Percentiles rank a stretch among this genome's conserved stretches.
Conservation (phyloP, 2,113 vertebrate genomes). For the Urocitellus parryii region DNA sequence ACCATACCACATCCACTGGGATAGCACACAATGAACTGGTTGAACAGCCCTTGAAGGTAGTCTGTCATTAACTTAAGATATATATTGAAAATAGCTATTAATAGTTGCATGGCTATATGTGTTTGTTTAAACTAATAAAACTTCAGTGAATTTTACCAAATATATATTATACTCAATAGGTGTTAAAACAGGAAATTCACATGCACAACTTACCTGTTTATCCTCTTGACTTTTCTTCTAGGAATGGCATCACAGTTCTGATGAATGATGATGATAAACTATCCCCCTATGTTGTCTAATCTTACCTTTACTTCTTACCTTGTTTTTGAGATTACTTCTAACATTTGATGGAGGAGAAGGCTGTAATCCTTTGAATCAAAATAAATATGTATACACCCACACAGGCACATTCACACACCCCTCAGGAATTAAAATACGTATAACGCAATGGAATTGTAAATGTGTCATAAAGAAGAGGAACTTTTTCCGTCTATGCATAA, state of each 20-base stretch:
- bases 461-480: conserved; percentile 19
- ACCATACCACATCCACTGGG: background rate
- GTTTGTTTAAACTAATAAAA: conserved; percentile 38
- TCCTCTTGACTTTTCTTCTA: conserved; percentile 47
- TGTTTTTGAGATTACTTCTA: conserved; percentile 38
- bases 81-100: conserved; percentile 17
- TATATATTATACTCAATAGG: conserved; percentile 27
- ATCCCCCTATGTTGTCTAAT: conserved; percentile 24
- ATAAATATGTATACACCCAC: background rate
- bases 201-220: conserved; percentile 64
- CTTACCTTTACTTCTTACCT: conserved; percentile 62
- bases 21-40: background rate
- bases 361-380: conserved; percentile 38
- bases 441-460: background rate
- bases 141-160: background rate
- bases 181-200: background rate
- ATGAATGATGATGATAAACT: conserved; percentile 22
- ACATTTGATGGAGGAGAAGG: conserved; percentile 10
- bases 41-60: background rate
- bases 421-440: conserved; percentile 4
- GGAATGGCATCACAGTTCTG: conserved; percentile 26
- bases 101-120: background rate
- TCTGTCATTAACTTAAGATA: conserved; percentile 30
- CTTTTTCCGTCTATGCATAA: background rate
- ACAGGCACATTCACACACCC: background rate